phyloP scores from a whole-genome alignment of 2,797 vertebrate genomes.

The Propithecus deckenii region DNA sequence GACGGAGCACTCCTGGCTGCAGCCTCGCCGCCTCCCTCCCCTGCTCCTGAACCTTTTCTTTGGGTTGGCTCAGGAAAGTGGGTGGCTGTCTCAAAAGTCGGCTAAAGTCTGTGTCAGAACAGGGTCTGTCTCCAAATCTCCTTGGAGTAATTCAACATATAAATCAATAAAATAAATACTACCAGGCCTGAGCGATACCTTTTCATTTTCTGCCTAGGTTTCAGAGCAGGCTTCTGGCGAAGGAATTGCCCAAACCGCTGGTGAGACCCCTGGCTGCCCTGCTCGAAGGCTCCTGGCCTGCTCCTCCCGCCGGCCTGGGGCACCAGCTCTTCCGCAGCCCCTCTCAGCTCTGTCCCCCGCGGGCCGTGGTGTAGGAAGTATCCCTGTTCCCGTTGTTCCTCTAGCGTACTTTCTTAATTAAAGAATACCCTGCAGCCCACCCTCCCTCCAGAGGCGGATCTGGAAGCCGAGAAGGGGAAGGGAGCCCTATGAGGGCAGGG shows the following conservation, averaged over 20 bases:
- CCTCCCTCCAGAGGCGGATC: background rate
- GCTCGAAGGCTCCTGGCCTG: background rate
- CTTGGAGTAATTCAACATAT: background rate
- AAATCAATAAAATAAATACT: background rate
- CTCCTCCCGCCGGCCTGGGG: background rate
- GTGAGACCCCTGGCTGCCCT: background rate
- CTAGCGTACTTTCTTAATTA: background rate
- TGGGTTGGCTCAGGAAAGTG: background rate
- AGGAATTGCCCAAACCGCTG: background rate
- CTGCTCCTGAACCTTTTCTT: background rate
- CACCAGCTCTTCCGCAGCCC: background rate
- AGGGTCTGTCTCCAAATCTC: background rate
- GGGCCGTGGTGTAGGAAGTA: background rate
- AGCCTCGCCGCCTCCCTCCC: background rate
- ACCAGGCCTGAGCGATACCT: fast-evolving
- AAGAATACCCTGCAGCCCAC: no score
- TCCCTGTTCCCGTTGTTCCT: background rate
- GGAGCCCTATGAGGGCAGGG: background rate
- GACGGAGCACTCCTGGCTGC: no score
- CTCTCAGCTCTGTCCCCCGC: background rate
- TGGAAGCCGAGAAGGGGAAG: background rate
- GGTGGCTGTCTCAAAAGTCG: background rate
- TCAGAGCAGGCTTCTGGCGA: background rate
- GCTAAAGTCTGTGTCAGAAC: background rate
- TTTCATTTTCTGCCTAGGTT: background rate